A percentile compares a stretch with the other conserved stretches of the same genome.
Conservation (phyloP, 2,113 vertebrate genomes). For the Ameiurus melas region DNA sequence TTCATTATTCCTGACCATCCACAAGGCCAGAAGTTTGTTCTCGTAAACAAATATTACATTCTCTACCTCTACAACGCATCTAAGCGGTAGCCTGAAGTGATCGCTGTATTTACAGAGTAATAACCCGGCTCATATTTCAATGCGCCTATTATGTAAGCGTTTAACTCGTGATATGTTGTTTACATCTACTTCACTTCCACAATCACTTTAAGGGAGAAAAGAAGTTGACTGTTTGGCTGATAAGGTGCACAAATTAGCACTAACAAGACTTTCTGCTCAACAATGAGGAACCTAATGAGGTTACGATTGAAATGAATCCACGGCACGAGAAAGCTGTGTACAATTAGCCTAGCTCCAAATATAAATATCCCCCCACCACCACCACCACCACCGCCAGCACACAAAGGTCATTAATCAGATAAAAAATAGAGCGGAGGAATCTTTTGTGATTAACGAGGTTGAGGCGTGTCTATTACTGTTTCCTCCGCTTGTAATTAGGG, state of each 20-base stretch:
- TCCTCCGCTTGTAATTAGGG: constrained; percentile 98
- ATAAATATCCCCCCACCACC: constrained; percentile 79
- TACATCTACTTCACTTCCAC: neutral
- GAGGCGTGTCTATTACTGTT: constrained; percentile 98
- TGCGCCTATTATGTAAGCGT: neutral
- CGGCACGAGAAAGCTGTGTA: constrained; percentile 85
- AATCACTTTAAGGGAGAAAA: constrained; percentile 9
- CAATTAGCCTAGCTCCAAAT: constrained; percentile 85
- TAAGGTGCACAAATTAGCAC: constrained; percentile 45
- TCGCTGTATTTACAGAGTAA: constrained; percentile 10
- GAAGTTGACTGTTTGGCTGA: constrained; percentile 8
- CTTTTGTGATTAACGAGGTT: constrained; percentile 99
- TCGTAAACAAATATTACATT: neutral
- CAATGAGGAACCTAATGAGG: constrained; percentile 62
- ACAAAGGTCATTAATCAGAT: constrained; percentile 97
- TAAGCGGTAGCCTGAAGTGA: constrained; percentile 1
- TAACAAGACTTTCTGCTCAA: constrained; percentile 60
- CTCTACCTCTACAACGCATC: neutral
- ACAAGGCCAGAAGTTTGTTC: neutral
- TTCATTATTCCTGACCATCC: neutral
- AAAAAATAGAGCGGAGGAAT: constrained; percentile 96
- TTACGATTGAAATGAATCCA: constrained; percentile 70
- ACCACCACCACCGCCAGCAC: constrained; percentile 72
- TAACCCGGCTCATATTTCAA: neutral
- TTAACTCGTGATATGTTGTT: neutral